Evolutionary conservation across 2,113 vertebrate species (phyloP).

Genomic region (Sapajus apella): DNA sequence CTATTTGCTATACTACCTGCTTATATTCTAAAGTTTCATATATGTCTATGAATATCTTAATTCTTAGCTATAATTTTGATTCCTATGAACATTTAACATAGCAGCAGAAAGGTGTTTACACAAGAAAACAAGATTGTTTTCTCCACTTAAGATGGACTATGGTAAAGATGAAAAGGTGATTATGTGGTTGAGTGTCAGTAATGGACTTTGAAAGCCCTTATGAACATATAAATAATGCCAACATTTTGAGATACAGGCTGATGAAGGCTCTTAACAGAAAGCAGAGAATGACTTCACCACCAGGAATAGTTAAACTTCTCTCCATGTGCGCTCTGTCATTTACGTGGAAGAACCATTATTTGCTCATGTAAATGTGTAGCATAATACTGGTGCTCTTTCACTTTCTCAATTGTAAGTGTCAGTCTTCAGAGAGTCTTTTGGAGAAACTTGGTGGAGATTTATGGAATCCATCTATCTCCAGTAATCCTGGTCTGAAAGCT

Average conservation of each 20-base stretch:
- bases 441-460: background rate
- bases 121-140: background rate
- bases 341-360: background rate
- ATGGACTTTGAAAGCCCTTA: background rate
- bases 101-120: background rate
- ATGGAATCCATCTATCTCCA: fast-evolving
- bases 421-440: background rate
- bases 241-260: background rate
- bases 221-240: background rate
- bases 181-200: background rate
- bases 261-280: background rate
- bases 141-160: constrained; percentile 52
- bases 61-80: constrained; percentile 57
- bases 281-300: background rate
- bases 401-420: background rate
- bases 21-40: background rate
- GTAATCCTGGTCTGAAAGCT: background rate
- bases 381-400: background rate
- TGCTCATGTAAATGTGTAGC: background rate
- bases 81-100: constrained; percentile 47
- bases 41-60: constrained; percentile 57
- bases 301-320: background rate
- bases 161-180: constrained; percentile 39
- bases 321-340: background rate
- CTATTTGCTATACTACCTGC: background rate